Percentiles rank a stretch among this genome's conserved stretches.
These are phyloP conservation scores for Entomobrya proxima DNA, from an alignment of 2,888 invertebrate genomes.

Conservation along the genomic window DNA sequence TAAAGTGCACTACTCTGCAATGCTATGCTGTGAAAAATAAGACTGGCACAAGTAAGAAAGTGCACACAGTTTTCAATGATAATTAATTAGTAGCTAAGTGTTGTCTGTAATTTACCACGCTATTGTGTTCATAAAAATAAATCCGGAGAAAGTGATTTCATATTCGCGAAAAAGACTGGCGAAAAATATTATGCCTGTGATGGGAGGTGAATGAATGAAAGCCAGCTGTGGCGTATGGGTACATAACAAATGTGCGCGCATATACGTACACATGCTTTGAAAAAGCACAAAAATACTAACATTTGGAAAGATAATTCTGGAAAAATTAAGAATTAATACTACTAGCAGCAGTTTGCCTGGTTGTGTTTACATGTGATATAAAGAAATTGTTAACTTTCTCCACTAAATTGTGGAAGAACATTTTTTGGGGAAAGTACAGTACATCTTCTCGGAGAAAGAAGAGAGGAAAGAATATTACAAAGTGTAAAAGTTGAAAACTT, in stretches of 20 bases:
- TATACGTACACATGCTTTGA: too few relatives aligned
- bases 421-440: not conserved
- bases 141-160: not conserved
- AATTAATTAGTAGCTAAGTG: conserved; percentile 33
- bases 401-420: too few relatives aligned
- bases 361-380: conserved; percentile 17
- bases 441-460: not conserved
- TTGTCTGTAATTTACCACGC: conserved; percentile 22
- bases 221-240: not conserved
- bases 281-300: too few relatives aligned
- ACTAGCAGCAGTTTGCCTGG: not conserved
- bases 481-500: not conserved
- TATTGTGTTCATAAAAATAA: conserved; percentile 50
- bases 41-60: conserved; percentile 30
- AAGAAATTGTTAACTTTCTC: too few relatives aligned
- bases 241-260: too few relatives aligned
- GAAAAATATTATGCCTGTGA: conserved; percentile 2
- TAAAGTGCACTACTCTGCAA: too few relatives aligned
- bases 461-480: not conserved
- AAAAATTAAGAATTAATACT: not conserved
- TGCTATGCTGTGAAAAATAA: conserved; percentile 40
- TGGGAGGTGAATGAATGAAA: conserved; percentile 33
- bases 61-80: not conserved
- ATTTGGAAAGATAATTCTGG: not conserved
- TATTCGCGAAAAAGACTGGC: conserved; percentile 39